These are phyloP conservation scores for Perca flavescens DNA, from an alignment of 2,113 vertebrate species.

Conservation along the genomic window DNA sequence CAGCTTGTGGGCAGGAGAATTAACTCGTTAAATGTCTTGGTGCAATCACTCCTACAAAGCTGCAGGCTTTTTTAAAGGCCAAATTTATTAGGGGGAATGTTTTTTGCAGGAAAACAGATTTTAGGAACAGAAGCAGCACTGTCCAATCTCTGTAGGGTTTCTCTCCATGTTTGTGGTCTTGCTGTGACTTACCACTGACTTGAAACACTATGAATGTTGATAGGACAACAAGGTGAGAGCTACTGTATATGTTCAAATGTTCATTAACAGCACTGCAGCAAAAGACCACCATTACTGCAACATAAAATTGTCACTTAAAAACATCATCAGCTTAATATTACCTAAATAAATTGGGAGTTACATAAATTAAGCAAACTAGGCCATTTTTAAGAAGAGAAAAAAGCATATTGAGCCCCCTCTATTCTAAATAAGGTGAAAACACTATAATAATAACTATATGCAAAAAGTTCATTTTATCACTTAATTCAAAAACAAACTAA, in stretches of 20 bases:
- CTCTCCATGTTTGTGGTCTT: slow-evolving; percentile 40
- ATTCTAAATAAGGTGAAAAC: slow-evolving; percentile 29
- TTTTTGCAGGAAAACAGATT: slow-evolving; percentile 50
- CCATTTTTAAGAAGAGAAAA: background rate
- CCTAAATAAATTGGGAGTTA: background rate
- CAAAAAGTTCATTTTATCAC: slow-evolving; percentile 41
- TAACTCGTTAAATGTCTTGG: slow-evolving; percentile 43
- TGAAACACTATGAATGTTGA: slow-evolving; percentile 48
- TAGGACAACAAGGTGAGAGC: slow-evolving; percentile 16
- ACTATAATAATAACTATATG: slow-evolving; percentile 47
- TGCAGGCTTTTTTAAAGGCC: slow-evolving; percentile 42
- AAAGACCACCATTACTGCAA: background rate
- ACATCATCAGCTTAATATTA: background rate
- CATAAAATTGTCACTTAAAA: slow-evolving; percentile 12
- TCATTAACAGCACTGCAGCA: slow-evolving; percentile 9
- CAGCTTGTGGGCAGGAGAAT: slow-evolving; percentile 24
- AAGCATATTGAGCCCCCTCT: background rate
- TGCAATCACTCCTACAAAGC: slow-evolving; percentile 59
- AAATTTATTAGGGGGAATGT: slow-evolving; percentile 50
- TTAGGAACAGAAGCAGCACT: slow-evolving; percentile 48
- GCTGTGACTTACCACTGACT: slow-evolving; percentile 41
- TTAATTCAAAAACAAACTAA: slow-evolving; percentile 52
- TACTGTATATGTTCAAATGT: background rate
- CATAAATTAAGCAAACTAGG: slow-evolving; percentile 1
- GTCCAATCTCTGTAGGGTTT: slow-evolving; percentile 55